Conservation (phyloP, 1,140 invertebrate genomes). For the Drosophila guanche region DNA sequence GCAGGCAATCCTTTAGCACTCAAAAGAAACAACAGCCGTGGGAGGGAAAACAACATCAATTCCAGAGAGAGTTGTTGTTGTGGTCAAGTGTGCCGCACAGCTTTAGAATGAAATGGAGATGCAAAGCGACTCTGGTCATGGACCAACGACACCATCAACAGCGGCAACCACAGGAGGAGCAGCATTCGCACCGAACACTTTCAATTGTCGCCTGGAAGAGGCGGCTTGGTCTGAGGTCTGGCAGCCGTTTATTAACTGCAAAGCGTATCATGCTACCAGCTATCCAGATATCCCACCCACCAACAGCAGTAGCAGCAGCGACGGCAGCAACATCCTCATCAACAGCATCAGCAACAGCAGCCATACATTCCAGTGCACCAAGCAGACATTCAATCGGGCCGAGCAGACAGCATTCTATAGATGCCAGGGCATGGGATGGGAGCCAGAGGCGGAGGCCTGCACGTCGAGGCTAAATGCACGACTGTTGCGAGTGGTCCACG, state of each 20-base stretch:
- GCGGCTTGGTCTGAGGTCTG: constrained; percentile 35
- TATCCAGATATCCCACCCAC: neutral
- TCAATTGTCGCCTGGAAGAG: constrained; percentile 63
- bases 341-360: constrained; percentile 33
- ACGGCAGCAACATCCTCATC: constrained; percentile 30
- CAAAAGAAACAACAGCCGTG: constrained; percentile 21
- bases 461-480: constrained; percentile 54
- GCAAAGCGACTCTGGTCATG: constrained; percentile 78
- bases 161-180: constrained; percentile 24
- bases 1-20: constrained; percentile 11
- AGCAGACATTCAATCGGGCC: constrained; percentile 52
- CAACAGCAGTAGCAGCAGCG: constrained; percentile 18
- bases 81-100: constrained; percentile 52
- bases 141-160: constrained; percentile 65
- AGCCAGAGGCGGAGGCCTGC: constrained; percentile 45
- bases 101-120: constrained; percentile 83
- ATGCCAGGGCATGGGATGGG: constrained; percentile 29
- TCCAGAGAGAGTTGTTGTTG: constrained; percentile 38
- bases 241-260: constrained; percentile 70
- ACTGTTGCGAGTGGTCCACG: constrained; percentile 53
- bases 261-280: constrained; percentile 22
- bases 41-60: constrained; percentile 21
- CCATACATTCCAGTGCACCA: constrained; percentile 73
- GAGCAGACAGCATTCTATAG: constrained; percentile 52
- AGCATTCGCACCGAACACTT: constrained; percentile 40